Conservation (phyloP, 2,797 vertebrate genomes). For the Gymnodraco acuticeps region DNA sequence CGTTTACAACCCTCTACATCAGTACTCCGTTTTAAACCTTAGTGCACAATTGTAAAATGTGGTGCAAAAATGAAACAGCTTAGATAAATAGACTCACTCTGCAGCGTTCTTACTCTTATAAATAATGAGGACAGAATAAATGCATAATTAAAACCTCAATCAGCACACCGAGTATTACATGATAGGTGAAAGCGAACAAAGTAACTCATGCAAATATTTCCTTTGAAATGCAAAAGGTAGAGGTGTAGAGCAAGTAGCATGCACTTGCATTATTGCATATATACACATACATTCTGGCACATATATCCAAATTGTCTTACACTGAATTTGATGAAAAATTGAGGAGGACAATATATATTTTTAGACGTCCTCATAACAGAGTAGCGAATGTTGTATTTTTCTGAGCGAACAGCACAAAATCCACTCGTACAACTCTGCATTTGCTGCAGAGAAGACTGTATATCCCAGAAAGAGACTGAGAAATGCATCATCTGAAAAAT, state of each 20-base stretch:
- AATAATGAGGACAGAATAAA: constrained; percentile 60
- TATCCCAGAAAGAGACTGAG: not conserved
- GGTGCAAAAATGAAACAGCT: constrained; percentile 38
- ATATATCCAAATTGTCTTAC: constrained; percentile 18
- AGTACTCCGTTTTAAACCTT: not conserved
- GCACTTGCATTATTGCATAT: not conserved
- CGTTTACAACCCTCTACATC: constrained; percentile 22
- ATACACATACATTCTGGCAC: not conserved
- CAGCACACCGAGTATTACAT: constrained; percentile 30
- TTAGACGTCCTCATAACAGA: not conserved
- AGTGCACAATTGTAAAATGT: constrained; percentile 44
- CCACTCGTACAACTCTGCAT: constrained; percentile 5
- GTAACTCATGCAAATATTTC: constrained; percentile 47
- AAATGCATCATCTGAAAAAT: not conserved
- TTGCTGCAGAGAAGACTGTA: not conserved
- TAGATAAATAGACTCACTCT: constrained; percentile 21
- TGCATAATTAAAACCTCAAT: constrained; percentile 66
- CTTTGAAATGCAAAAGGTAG: constrained; percentile 51
- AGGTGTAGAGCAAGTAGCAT: constrained; percentile 23
- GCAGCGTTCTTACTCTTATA: constrained; percentile 42
- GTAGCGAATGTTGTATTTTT: not conserved
- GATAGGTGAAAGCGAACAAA: constrained; percentile 24
- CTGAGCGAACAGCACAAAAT: not conserved
- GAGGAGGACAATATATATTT: constrained; percentile 5
- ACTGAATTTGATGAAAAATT: constrained; percentile 12